Percentiles rank a stretch among this genome's conserved stretches.
phyloP scores from a whole-genome alignment of 2,888 invertebrate genomes.

The Eristalinus sepulchralis region DNA sequence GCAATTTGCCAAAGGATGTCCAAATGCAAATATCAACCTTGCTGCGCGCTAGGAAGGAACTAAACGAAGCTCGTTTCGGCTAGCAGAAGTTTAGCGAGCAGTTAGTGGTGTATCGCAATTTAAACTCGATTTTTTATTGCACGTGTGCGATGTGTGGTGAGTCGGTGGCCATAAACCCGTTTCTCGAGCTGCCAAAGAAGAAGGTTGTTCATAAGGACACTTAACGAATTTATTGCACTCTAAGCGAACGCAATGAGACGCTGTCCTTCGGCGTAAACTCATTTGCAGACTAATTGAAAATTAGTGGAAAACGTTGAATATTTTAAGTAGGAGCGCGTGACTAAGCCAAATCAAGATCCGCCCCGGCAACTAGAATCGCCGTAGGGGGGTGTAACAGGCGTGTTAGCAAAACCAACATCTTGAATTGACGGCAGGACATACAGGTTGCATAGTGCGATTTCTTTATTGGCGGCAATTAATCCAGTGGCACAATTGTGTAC shows the following conservation, averaged over 20 bases:
- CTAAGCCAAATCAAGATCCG: slow-evolving; percentile 52
- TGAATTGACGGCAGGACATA: not conserved
- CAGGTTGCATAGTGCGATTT: slow-evolving; percentile 50
- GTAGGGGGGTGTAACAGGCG: not conserved
- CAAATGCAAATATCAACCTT: slow-evolving; percentile 49
- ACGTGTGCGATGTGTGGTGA: slow-evolving; percentile 47
- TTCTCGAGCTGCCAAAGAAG: slow-evolving; percentile 5
- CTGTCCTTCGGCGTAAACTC: slow-evolving; percentile 40
- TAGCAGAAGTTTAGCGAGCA: slow-evolving; percentile 47
- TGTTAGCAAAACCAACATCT: slow-evolving; percentile 22
- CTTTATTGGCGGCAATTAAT: slow-evolving; percentile 56
- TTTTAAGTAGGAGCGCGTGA: slow-evolving; percentile 58
- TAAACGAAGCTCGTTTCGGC: slow-evolving; percentile 35
- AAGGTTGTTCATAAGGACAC: slow-evolving; percentile 43
- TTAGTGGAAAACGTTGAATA: slow-evolving; percentile 32
- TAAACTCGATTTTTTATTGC: slow-evolving; percentile 55
- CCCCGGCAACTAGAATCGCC: not conserved
- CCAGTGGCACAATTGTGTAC: slow-evolving; percentile 45
- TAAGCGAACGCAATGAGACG: slow-evolving; percentile 37
- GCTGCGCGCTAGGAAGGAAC: not conserved
- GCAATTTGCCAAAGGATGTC: slow-evolving; percentile 24
- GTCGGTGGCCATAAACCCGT: slow-evolving; percentile 32
- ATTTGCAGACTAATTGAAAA: slow-evolving; percentile 46
- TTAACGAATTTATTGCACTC: slow-evolving; percentile 46
- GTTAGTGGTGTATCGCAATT: slow-evolving; percentile 32